Evolutionary conservation across 2,797 vertebrate species (phyloP), one percentile per base, ranked within the genome.

Genomic region (Neosilurus mollespiculum): DNA sequence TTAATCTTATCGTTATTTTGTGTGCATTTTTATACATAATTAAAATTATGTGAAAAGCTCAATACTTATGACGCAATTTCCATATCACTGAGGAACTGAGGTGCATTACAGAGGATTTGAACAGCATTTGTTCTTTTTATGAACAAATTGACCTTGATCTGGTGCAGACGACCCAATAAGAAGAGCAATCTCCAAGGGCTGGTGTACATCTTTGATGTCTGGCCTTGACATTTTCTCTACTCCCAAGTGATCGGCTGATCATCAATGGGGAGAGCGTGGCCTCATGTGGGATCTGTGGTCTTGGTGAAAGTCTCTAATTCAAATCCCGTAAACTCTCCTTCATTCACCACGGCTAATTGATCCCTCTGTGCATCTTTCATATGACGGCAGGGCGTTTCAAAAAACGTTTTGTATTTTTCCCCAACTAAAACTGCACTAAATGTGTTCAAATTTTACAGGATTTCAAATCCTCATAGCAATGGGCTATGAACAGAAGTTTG

Each of bases 251-350:
- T 82, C 37, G 43, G 67, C 43, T 65, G 15, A 65, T 56, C 58
- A 18, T 70, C 79, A 37, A 16, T 78, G 79, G 79, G 79, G 79
- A 78, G 54, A 67, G 67, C 69, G 24, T 20, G 75, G 70, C 61
- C 43, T 26, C 49, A 24, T 24, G 54, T n/a, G n/a, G 14, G n/a
- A 56, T 54, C 70, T 86, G 64, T 59, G 78, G 85, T 85, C 78
- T 80, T 87, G 87, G 90, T 91, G 88, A 90, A 89, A 90, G 89
- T 77, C 65, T 71, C 58, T 72, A n/a, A 88, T 90, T 88, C 87
- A 89, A 87, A 91, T 84, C 75, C 54, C 56, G 82, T 87, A 85
- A 71, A 86, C 73, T 86, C 58, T 22, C 4, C 81, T 69, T 77
- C 22, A 53, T 89, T 88, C 78, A 81, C 76, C 79, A 83, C 22